These are phyloP conservation scores for Aphidius gifuensis DNA, from an alignment of 1,140 invertebrate genomes.

Conservation along the genomic window DNA sequence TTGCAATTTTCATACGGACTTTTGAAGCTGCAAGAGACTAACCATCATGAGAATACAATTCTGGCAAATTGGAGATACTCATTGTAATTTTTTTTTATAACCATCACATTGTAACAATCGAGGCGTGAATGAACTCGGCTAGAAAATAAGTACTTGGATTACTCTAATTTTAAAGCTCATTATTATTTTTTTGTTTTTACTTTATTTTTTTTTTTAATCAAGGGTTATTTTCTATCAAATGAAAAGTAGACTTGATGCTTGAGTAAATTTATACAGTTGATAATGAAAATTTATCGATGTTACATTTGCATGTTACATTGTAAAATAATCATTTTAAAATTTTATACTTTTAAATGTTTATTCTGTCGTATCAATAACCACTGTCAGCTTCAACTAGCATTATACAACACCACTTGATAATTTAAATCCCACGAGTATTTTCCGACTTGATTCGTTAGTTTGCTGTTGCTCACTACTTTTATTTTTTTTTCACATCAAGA, in stretches of 20 bases:
- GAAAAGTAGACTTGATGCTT: background rate
- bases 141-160: constrained; percentile 6
- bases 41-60: too few relatives aligned
- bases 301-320: too few relatives aligned
- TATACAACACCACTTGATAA: too few relatives aligned
- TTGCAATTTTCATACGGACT: too few relatives aligned
- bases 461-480: constrained; percentile 27
- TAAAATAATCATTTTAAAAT: too few relatives aligned
- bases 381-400: background rate
- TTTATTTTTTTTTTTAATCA: constrained; percentile 19
- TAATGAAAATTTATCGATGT: too few relatives aligned
- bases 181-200: too few relatives aligned
- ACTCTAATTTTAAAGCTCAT: constrained; percentile 30
- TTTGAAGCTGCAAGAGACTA: too few relatives aligned
- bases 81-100: too few relatives aligned
- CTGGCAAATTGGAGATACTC: too few relatives aligned
- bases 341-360: constrained; percentile 16
- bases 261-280: too few relatives aligned
- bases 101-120: too few relatives aligned
- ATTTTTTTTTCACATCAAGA: constrained; percentile 17
- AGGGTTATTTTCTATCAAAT: background rate
- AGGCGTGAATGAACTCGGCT: constrained; percentile 11
- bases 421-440: constrained; percentile 28
- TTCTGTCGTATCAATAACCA: constrained; percentile 10
- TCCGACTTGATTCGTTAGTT: constrained; percentile 36